A percentile compares a stretch with the other conserved stretches of the same genome.
phyloP scores from a whole-genome alignment of 2,797 vertebrate genomes.

The Anniella stebbinsi region DNA sequence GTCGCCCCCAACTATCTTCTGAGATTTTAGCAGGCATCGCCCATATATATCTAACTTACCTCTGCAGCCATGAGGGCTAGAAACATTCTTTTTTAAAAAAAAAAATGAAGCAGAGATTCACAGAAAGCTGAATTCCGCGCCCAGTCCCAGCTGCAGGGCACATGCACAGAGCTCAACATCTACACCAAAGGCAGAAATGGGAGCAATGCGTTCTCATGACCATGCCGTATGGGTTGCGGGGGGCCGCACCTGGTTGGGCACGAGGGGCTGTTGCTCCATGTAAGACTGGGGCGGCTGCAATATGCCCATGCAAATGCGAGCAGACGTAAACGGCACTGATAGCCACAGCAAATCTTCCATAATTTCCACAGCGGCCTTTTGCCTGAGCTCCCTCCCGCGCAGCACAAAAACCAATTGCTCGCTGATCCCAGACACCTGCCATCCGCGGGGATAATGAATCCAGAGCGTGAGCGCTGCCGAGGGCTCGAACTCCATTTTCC shows the following conservation, averaged over 20 bases:
- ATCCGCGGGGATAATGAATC: not conserved
- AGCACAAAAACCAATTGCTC: slow-evolving; percentile 2
- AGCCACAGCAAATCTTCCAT: not conserved
- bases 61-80: not conserved
- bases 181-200: too few species aligned
- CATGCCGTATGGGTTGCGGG: not conserved
- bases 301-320: not conserved
- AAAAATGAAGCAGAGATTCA: not conserved
- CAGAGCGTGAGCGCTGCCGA: slow-evolving; percentile 10
- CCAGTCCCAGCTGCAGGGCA: not conserved
- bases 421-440: slow-evolving; percentile 56
- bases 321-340: not conserved
- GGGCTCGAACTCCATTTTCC: slow-evolving; percentile 47
- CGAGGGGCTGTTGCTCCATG: not conserved
- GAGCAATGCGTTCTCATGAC: too few species aligned
- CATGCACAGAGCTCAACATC: too few species aligned
- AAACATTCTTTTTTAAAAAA: not conserved
- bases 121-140: not conserved
- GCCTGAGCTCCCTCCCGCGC: not conserved
- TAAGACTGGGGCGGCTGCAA: not conserved
- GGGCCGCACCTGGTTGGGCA: too few species aligned
- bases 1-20: not conserved
- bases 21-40: not conserved
- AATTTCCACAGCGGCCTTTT: slow-evolving; percentile 11
- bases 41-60: not conserved